Evolutionary conservation across 2,888 invertebrate species (phyloP), one percentile per base, ranked within the genome.

Genomic region (Taphrorychus bicolor): DNA sequence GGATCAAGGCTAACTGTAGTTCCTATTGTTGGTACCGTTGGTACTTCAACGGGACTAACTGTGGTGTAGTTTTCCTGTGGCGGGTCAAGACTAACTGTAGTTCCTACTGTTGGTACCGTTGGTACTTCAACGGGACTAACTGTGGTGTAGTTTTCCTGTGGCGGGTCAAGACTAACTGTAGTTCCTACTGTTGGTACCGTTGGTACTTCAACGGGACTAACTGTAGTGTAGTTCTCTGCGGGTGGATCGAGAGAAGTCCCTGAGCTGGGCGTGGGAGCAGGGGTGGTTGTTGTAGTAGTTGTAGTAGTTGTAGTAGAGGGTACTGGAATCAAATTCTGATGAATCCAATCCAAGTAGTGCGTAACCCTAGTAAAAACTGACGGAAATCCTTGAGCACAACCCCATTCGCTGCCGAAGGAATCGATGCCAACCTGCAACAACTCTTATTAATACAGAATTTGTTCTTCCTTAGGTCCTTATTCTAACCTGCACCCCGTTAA

Each of bases 351-450:
- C 40, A 76, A 61, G 51, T 72, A 75, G 22, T 69, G 68, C 18
- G 81, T 78, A 16, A 81, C 76, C 59, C 83, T 75, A 14, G 82
- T 81, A 75, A 77, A 83, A 17, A 78, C 83, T 56, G 79, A 77
- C 32, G 83, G 83, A 76, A 78, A 81, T 14, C 82, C 82, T 61
- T 75, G 69, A 64, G 78, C 78, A 71, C 83, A 84, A 4, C 83
- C 83, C 53, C 78, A 77, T 23, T 72, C 70, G 63, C 76, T 74
- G 9, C 79, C 79, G 70, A 79, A 81, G 1, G 79, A 80, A 14
- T 76, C 79, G 48, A 80, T 72, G 21, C 80, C 80, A 63, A 76
- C 69, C 75, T 77, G 63, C 7, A 21, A 52, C 7, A 9, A 7
- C 32, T 5, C 32, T 48, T 48, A 16, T n/a, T n/a, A n/a, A n/a